Evolutionary conservation across 2,113 vertebrate genomes (phyloP), one percentile per base, ranked within the genome.

Genomic region (Oxyura jamaicensis): DNA sequence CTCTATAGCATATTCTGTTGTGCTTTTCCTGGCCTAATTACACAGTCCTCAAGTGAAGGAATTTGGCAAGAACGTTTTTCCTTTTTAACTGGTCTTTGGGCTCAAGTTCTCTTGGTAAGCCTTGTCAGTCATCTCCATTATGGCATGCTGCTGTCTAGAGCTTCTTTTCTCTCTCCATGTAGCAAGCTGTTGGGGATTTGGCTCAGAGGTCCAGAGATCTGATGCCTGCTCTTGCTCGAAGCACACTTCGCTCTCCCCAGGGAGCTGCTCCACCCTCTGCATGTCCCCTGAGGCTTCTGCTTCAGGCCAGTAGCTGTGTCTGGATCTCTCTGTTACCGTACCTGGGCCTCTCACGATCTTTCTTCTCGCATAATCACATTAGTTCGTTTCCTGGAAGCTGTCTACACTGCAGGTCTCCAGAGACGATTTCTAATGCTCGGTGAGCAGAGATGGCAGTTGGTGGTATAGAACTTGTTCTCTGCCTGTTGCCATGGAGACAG

Each of bases 11-110:
- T 62, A 68, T 90, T 94, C 92, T 92, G 69, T 62, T 82, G 83
- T 96, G 93, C 96, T 96, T 93, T 95, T 91, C 77, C 77, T 94
- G 93, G 77, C 93, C 86, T 96, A 91, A 94, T 90, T 75, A 67
- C 60, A 42, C n/a, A 72, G 58, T 77, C 66, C 62, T 94, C 39
- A 69, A 93, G 58, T 56, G 62, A 66, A 92, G 67, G 92, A 91
- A 88, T 89, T 93, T 96, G 96, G 90, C 94, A 93, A 92, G 93
- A 73, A 13, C 23, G 23, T 78, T 60, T 73, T 93, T 93, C 76
- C 0, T 0, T 36, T 93, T 86, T 53, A 73, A 22, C 42, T 86
- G 69, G 56, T 92, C 41, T 55, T 95, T 92, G 58, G 29, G 72
- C 86, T 94, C 69, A 31, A n/a, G 42, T 94, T 90, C 88, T 67